Evolutionary conservation across 2,888 invertebrate species (phyloP), one percentile per base, ranked within the genome.

Genomic region (Diarsia dahlii): DNA sequence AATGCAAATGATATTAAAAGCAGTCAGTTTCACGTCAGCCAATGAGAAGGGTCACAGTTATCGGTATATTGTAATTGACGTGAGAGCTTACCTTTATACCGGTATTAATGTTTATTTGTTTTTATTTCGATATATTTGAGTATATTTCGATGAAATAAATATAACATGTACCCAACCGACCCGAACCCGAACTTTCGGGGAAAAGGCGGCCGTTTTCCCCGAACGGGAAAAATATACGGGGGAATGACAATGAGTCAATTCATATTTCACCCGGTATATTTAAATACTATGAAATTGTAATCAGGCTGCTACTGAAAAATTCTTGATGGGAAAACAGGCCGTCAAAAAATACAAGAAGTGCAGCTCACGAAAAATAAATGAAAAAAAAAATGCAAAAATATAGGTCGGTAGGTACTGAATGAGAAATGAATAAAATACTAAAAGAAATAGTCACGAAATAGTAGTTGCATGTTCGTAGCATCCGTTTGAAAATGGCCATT

Each of bases 41-140:
- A 63, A 15, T 74, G 79, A 79, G 60, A 28, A 81, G 79, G 79
- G 79, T 79, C 63, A 9, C 50, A 54, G 39, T 65, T 69, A 79
- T 65, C 65, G 18, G 46, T 18, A 50, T 20, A n/a, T n/a, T 23
- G 64, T 74, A 65, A 60, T 69, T 68, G 64, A 68, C 74, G 28
- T 39, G 48, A 60, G 23, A 34, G 81, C 64, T 79, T 77, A 77
- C 62, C 63, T 64, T 39, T 45, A 46, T 65, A 60, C 28, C 15
- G 18, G 45, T 50, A 48, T 63, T 67, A 1, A 64, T 56, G 34
- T 56, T 34, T 56, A 62, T 67, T 75, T 77, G 45, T 78, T 28
- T 56, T 58, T 58, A 58, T 58, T 56, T 23, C 23, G 2, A 23
- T 56, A 39, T 8, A 56, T 56, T 54, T 6, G 23, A 2, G 23